phyloP scores from a whole-genome alignment of 2,888 invertebrate species.

The Archips crataeganus region DNA sequence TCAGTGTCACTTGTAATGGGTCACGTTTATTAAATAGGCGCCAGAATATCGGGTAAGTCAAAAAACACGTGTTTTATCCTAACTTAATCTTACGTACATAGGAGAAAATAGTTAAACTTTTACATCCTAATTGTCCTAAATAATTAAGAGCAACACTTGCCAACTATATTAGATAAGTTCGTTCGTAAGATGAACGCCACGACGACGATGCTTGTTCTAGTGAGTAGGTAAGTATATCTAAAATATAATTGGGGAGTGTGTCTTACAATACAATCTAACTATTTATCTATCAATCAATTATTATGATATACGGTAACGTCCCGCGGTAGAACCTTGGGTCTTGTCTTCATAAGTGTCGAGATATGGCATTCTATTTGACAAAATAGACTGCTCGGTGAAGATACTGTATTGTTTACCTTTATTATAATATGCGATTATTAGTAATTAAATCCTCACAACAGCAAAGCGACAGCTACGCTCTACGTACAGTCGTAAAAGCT shows the following conservation, averaged over 20 bases:
- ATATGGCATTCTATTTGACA: slow-evolving; percentile 39
- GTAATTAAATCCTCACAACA: slow-evolving; percentile 20
- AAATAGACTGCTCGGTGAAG: slow-evolving; percentile 21
- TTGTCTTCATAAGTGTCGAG: slow-evolving; percentile 16
- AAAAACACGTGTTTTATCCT: slow-evolving; percentile 54
- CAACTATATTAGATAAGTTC: slow-evolving; percentile 32
- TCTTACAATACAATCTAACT: slow-evolving; percentile 32
- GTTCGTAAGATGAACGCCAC: slow-evolving; percentile 27
- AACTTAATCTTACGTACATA: slow-evolving; percentile 72
- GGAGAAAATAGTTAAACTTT: slow-evolving; percentile 63
- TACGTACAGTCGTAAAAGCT: slow-evolving; percentile 26
- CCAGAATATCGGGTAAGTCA: slow-evolving; percentile 24
- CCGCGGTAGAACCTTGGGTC: slow-evolving; percentile 7
- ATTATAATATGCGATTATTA: slow-evolving; percentile 39
- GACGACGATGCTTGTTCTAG: slow-evolving; percentile 32
- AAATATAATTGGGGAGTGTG: slow-evolving; percentile 35
- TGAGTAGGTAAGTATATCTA: slow-evolving; percentile 40
- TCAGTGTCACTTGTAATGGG: too few species aligned
- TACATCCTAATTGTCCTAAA: slow-evolving; percentile 35
- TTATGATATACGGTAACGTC: slow-evolving; percentile 41
- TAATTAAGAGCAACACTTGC: slow-evolving; percentile 35
- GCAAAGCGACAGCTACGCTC: slow-evolving; percentile 33
- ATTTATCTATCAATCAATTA: slow-evolving; percentile 33
- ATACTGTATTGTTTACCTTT: slow-evolving; percentile 27
- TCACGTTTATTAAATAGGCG: slow-evolving; percentile 11